These are phyloP conservation scores for Euura saliciscinereae DNA, from an alignment of 1,140 invertebrate species.

Conservation along the genomic window DNA sequence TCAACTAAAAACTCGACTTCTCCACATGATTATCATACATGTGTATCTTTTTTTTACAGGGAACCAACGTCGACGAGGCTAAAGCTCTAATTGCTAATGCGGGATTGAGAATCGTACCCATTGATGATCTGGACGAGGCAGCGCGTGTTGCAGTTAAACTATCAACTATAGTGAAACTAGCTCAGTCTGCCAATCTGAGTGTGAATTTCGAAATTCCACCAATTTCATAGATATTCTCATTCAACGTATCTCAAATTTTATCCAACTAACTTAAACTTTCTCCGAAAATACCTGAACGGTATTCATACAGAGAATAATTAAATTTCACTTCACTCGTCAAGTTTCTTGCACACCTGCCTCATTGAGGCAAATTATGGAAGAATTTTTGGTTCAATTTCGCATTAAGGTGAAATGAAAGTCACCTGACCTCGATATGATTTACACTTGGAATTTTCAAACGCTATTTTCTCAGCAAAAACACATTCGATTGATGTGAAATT, in stretches of 20 bases:
- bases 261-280: neutral
- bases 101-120: slow-evolving; percentile 86
- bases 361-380: neutral
- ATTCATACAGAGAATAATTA: neutral
- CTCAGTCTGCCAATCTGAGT: slow-evolving; percentile 89
- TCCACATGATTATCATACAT: neutral
- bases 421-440: too few relatives aligned
- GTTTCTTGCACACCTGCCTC: neutral
- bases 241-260: neutral
- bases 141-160: slow-evolving; percentile 89
- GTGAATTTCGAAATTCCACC: slow-evolving; percentile 95
- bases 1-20: too few relatives aligned
- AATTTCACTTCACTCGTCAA: neutral
- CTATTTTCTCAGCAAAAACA: too few relatives aligned
- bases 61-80: slow-evolving; percentile 94
- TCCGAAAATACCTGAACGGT: neutral
- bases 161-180: slow-evolving; percentile 92
- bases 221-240: neutral
- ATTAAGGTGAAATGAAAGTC: too few relatives aligned
- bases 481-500: too few relatives aligned
- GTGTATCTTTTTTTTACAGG: slow-evolving; percentile 62
- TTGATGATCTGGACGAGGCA: slow-evolving; percentile 92
- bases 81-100: slow-evolving; percentile 87
- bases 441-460: too few relatives aligned
- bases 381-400: too few relatives aligned